A percentile compares a stretch with the other conserved stretches of the same genome.
phyloP scores from a whole-genome alignment of 37 sponge, comb jelly and placozoan species.

The Theonella swinhoei region DNA sequence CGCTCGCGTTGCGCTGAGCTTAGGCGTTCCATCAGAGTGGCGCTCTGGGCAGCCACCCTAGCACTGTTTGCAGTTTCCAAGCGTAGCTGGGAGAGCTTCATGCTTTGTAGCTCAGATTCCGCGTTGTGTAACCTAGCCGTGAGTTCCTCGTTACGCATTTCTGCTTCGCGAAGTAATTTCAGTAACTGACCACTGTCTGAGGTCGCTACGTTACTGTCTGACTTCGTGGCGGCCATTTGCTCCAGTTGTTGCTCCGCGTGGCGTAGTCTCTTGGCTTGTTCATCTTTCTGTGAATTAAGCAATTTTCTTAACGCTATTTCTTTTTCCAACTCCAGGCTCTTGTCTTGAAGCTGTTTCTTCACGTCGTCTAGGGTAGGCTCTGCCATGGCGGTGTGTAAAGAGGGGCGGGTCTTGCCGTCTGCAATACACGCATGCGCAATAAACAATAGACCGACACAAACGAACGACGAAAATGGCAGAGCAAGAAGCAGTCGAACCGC shows the following conservation, averaged over 20 bases:
- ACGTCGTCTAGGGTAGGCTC: neutral
- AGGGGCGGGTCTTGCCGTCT: neutral
- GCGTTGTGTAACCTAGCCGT: neutral
- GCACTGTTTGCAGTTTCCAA: slow-evolving; percentile 28
- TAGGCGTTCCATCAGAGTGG: slow-evolving; percentile 29
- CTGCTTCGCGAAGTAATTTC: neutral
- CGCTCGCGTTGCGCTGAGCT: slow-evolving; percentile 24
- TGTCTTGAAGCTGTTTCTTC: neutral
- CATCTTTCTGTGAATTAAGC: neutral
- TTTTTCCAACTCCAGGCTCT: neutral
- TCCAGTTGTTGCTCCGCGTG: neutral
- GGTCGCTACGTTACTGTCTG: neutral
- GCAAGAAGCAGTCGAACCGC: neutral
- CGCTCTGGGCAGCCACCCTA: slow-evolving; percentile 23
- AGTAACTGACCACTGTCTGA: neutral
- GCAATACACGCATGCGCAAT: neutral
- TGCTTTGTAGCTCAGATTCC: neutral
- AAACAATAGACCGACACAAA: neutral
- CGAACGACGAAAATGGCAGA: neutral
- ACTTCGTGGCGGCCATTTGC: neutral
- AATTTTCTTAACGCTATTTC: neutral
- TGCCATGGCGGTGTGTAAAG: neutral
- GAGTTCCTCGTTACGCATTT: slow-evolving; percentile 4
- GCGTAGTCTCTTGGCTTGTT: neutral
- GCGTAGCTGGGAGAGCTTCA: slow-evolving; percentile 1